Conservation (phyloP, 2,113 vertebrate genomes). For the Chinchilla lanigera region DNA sequence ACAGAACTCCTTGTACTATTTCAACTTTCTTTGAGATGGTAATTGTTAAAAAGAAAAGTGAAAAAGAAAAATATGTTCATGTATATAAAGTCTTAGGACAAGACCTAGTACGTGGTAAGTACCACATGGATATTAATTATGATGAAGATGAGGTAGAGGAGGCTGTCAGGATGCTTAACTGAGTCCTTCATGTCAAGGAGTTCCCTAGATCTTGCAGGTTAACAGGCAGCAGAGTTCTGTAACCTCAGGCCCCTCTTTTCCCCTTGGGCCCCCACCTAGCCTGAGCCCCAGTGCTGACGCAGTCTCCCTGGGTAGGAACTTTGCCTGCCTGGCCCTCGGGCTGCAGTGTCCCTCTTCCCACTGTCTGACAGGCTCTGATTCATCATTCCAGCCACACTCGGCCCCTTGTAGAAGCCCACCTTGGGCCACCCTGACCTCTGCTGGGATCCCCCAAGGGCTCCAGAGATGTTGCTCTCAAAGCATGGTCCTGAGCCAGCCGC, state of each 20-base stretch:
- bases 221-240: not conserved
- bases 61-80: not conserved
- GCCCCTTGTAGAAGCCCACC: not conserved
- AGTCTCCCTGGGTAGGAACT: not conserved
- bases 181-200: fast-evolving
- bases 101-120: fast-evolving
- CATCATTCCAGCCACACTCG: not conserved
- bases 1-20: not conserved
- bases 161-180: fast-evolving
- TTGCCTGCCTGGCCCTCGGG: fast-evolving
- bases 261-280: fast-evolving
- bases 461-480: not conserved
- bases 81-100: not conserved
- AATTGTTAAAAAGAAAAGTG: not conserved
- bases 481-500: not conserved
- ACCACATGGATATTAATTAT: fast-evolving
- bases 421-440: not conserved
- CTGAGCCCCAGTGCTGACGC: not conserved
- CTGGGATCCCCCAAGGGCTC: not conserved
- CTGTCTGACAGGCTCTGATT: no score
- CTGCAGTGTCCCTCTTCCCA: not conserved
- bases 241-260: not conserved
- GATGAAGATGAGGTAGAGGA: fast-evolving
- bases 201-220: not conserved
- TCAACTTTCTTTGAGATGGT: not conserved